Evolutionary conservation across 2,888 invertebrate genomes (phyloP).

Genomic region (Calameuta idolon): DNA sequence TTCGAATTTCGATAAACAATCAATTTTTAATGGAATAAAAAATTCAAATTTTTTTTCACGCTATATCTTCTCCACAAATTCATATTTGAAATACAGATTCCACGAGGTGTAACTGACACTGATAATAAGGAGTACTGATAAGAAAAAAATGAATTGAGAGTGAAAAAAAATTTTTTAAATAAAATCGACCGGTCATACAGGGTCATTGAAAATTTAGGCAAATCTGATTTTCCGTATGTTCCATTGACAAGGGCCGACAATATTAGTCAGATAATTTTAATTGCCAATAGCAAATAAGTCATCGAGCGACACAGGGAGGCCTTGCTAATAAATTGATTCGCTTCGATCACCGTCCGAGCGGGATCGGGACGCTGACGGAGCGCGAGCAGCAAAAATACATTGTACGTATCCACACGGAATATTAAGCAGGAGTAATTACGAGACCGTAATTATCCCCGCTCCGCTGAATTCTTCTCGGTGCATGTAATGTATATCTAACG

Average conservation of each 20-base stretch:
- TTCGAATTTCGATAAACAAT: background rate
- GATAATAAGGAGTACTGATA: background rate
- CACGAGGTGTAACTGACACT: no score
- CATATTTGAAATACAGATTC: no score
- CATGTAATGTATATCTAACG: background rate
- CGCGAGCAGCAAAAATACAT: background rate
- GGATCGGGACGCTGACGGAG: background rate
- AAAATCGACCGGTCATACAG: background rate
- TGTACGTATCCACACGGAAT: constrained; percentile 28
- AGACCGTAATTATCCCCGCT: constrained; percentile 52
- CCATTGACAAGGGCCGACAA: background rate
- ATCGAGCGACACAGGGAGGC: background rate
- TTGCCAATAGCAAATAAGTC: background rate
- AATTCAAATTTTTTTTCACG: no score
- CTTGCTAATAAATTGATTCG: background rate
- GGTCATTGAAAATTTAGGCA: background rate
- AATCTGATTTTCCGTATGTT: background rate
- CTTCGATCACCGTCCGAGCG: background rate
- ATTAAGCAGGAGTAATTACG: constrained; percentile 55
- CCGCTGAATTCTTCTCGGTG: background rate
- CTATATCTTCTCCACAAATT: no score
- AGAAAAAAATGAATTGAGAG: background rate
- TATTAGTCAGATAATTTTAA: background rate
- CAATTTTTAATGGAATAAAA: no score
- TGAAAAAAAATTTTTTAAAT: background rate